Base-by-base conservation (phyloP, 2,888 invertebrate genomes). In the Metopia argyrocephala region DNA sequence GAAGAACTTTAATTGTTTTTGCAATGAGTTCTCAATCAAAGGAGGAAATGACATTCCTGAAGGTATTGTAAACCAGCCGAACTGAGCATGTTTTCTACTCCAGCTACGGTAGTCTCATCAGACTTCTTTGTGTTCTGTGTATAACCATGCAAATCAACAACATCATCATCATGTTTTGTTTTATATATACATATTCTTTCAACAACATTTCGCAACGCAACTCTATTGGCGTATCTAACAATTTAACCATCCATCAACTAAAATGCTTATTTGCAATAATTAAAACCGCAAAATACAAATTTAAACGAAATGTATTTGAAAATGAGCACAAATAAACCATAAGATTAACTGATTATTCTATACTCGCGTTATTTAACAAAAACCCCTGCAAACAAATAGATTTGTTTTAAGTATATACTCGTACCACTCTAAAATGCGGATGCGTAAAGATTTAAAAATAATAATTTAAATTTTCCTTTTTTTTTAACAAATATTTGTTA, bases 371-470 rank as follows among this genome's bases (percentile, higher is more conserved):
- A 56, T 28, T n/a, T n/a, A n/a, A n/a, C n/a, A n/a, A n/a, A n/a
- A n/a, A n/a, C n/a, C n/a, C n/a, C n/a, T n/a, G 20, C 15, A 48
- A 56, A 45, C 15, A 71, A 59, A 54, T 65, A 70, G 46, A 61
- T 65, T 56, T 45, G 38, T 28, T 59, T 78, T 45, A 76, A 66
- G 45, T 69, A 64, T 70, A 38, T 15, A 38, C 54, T 23, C 18
- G 15, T 15, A 57, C 50, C n/a, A 46, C 61, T n/a, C n/a, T 28
- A 48, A 79, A 81, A 81, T 38, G 38, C 81, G 81, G 81, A 81
- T 78, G 81, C 81, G 78, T 81, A 78, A 78, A 70, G 56, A 74
- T 81, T 81, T 81, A 45, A 78, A 74, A 74, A 74, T 59, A 74
- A 74, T 81, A 81, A 78, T 81, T 81, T 78, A 66, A 78, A 70